These are phyloP conservation scores for Drosophila rhopaloa DNA, from an alignment of 1,140 invertebrate species.

Conservation along the genomic window DNA sequence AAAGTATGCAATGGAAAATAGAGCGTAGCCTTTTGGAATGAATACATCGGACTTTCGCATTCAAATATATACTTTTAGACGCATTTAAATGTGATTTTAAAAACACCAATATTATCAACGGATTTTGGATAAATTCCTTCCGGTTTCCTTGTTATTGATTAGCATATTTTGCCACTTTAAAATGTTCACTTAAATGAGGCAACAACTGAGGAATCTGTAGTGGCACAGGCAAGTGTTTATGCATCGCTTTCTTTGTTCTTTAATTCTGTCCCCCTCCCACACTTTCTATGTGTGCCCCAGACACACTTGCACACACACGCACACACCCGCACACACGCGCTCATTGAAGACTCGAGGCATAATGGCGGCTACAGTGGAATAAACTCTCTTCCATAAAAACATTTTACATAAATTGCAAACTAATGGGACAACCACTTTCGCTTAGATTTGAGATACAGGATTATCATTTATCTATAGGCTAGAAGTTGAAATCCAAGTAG, in stretches of 20 bases:
- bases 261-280: background rate
- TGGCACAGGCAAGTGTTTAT: conserved; percentile 12
- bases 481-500: too few relatives aligned
- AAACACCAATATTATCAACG: too few relatives aligned
- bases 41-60: too few relatives aligned
- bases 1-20: too few relatives aligned
- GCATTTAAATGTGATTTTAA: too few relatives aligned
- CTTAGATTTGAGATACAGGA: too few relatives aligned
- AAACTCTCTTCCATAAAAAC: background rate
- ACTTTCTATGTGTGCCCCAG: conserved; percentile 3
- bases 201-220: conserved; percentile 4
- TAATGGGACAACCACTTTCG: too few relatives aligned
- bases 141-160: background rate
- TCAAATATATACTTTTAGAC: too few relatives aligned
- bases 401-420: too few relatives aligned
- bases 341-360: conserved; percentile 18
- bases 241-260: background rate
- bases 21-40: too few relatives aligned
- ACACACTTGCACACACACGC: conserved; percentile 6
- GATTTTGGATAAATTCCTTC: background rate
- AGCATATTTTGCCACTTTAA: background rate
- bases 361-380: conserved; percentile 16
- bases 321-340: background rate
- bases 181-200: conserved; percentile 8
- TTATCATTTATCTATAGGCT: too few relatives aligned